Conservation (phyloP, 2,888 invertebrate species). For the Xestia rhomboidea region DNA sequence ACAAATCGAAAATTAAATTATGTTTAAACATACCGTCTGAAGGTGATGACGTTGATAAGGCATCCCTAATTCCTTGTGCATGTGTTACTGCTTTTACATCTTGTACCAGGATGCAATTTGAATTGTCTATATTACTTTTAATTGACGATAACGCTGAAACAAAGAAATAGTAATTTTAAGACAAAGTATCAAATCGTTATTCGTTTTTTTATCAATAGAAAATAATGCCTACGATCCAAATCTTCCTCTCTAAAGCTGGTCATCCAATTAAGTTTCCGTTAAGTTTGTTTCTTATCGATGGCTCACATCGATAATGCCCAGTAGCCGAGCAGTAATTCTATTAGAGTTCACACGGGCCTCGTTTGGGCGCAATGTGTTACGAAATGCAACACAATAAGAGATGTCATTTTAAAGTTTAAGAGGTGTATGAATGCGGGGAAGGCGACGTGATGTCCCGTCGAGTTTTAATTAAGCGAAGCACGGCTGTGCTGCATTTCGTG, state of each 20-base stretch:
- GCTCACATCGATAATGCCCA: conserved; percentile 80
- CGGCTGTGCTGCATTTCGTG: conserved; percentile 84
- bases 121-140: conserved; percentile 96
- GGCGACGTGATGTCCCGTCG: conserved; percentile 86
- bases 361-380: conserved; percentile 76
- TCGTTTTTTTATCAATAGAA: conserved; percentile 61
- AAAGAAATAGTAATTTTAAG: conserved; percentile 69
- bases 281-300: conserved; percentile 81
- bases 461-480: conserved; percentile 88
- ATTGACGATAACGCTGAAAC: conserved; percentile 97
- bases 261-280: conserved; percentile 84
- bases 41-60: conserved; percentile 89
- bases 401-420: conserved; percentile 80
- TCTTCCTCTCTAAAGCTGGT: conserved; percentile 76
- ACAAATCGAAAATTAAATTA: background rate
- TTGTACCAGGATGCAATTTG: conserved; percentile 97
- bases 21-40: conserved; percentile 82
- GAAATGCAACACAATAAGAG: conserved; percentile 82
- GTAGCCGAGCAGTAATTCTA: conserved; percentile 83
- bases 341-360: conserved; percentile 80
- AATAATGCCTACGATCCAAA: conserved; percentile 73
- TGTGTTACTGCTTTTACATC: conserved; percentile 96
- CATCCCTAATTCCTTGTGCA: conserved; percentile 95
- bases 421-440: conserved; percentile 78
- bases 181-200: conserved; percentile 32